Percentiles rank a stretch among this genome's conserved stretches.
Conservation (phyloP, 2,113 vertebrate genomes). For the Spea bombifrons region DNA sequence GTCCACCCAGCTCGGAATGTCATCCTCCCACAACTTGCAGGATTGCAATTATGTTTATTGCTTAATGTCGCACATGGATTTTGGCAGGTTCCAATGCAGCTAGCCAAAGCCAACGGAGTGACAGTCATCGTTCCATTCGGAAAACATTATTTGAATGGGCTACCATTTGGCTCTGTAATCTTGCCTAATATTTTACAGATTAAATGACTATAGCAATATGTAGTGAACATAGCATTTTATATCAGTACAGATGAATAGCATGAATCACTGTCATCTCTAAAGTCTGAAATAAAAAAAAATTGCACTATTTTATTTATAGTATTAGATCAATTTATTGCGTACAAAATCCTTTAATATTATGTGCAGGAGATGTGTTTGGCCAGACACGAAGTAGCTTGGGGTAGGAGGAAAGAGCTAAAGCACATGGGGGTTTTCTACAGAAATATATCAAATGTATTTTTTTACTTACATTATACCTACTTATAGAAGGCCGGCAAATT, state of each 20-base stretch:
- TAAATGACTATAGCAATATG: constrained; percentile 30
- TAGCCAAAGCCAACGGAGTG: constrained; percentile 35
- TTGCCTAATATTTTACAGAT: constrained; percentile 28
- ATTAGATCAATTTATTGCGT: no score
- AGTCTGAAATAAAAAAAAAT: constrained; percentile 8
- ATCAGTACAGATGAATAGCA: constrained; percentile 17
- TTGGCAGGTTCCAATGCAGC: constrained; percentile 30
- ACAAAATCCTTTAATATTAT: no score
- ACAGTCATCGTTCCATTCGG: constrained; percentile 41
- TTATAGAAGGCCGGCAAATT: no score
- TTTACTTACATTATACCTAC: no score
- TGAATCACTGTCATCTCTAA: constrained; percentile 12
- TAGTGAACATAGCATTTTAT: constrained; percentile 26
- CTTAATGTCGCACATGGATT: constrained; percentile 41
- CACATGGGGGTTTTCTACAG: no score
- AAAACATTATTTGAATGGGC: constrained; percentile 44
- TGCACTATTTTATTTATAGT: constrained; percentile 1
- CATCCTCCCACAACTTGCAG: constrained; percentile 37
- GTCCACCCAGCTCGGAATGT: constrained; percentile 28
- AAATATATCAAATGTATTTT: no score
- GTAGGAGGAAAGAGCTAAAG: no score
- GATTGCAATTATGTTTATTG: constrained; percentile 46
- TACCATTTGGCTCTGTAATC: constrained; percentile 39
- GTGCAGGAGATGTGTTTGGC: no score
- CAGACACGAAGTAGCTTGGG: no score